Conservation (phyloP, 2,888 invertebrate genomes). For the Mechanitis mazaeus region DNA sequence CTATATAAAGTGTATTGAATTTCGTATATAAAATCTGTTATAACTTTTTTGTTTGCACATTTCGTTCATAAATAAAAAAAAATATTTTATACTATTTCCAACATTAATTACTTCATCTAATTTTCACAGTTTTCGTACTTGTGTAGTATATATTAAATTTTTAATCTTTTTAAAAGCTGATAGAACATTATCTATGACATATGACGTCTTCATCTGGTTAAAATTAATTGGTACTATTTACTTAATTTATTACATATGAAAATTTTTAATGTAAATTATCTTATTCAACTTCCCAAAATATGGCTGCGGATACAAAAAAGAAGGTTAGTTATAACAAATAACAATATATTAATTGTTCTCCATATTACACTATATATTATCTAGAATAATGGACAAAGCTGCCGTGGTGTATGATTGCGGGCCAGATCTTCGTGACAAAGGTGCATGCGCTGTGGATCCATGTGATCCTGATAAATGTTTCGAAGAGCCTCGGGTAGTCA, state of each 20-base stretch:
- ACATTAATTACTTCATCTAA: no score
- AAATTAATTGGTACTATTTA: no score
- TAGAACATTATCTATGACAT: no score
- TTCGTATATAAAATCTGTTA: no score
- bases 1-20: no score
- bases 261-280: conserved; percentile 37
- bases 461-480: conserved; percentile 50
- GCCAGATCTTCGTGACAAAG: conserved; percentile 54
- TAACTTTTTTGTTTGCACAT: no score
- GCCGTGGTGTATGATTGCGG: conserved; percentile 45
- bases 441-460: conserved; percentile 51
- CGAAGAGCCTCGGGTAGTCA: conserved; percentile 80
- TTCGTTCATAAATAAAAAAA: no score
- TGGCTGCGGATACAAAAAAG: conserved; percentile 40
- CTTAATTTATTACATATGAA: conserved; percentile 36
- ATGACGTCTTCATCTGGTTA: conserved; percentile 7
- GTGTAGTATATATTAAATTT: no score
- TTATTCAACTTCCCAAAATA: conserved; percentile 32
- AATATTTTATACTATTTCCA: no score
- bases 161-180: no score
- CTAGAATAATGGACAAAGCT: conserved; percentile 42
- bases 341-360: background rate
- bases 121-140: no score
- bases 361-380: conserved; percentile 1
- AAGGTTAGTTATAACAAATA: conserved; percentile 38